Evolutionary conservation across 2,113 vertebrate species (phyloP), one percentile per base, ranked within the genome.

Genomic region (Meleagris gallopavo): DNA sequence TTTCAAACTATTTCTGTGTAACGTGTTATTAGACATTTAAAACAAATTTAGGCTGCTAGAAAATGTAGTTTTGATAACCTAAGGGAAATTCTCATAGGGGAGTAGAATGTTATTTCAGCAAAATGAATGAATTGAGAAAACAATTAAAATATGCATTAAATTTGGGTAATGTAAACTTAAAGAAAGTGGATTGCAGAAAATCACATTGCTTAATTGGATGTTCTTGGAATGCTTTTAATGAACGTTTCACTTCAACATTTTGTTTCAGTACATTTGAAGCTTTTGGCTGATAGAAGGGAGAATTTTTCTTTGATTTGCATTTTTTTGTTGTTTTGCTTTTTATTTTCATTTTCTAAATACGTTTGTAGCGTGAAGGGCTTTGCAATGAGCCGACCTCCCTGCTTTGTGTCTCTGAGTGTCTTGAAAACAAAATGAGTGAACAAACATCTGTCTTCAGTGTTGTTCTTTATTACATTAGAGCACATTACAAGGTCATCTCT

Each of bases 31-130:
- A 86, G 43, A 43, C 34, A 61, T 82, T 58, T 75, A 57, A 92
- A 95, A 40, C 54, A 86, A 83, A 72, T 75, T 19, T 71, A 67
- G 71, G 55, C 34, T 92, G 29, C 40, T 75, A 60, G 55, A 48
- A 24, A 74, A 29, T 60, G 24, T 85, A 71, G 45, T 38, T 95
- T 93, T 89, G 58, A 66, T 73, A 80, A 70, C 58, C 45, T 83
- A 74, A 70, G 32, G 32, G 71, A 77, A 80, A 82, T 73, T 89
- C 89, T 94, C 73, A 55, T 46, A 81, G 41, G 73, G 61, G 43
- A 72, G 45, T 10, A 78, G 57, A 86, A 60, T 81, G 73, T 86
- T 89, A 85, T 86, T 94, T 77, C 57, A 89, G 57, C 65, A 77
- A 93, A 91, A 89, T 0, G 2, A 88, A 83, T 64, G 2, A 84